Evolutionary conservation across 2,888 invertebrate species (phyloP), one percentile per base, ranked within the genome.

Genomic region (Leptinotarsa juncta): DNA sequence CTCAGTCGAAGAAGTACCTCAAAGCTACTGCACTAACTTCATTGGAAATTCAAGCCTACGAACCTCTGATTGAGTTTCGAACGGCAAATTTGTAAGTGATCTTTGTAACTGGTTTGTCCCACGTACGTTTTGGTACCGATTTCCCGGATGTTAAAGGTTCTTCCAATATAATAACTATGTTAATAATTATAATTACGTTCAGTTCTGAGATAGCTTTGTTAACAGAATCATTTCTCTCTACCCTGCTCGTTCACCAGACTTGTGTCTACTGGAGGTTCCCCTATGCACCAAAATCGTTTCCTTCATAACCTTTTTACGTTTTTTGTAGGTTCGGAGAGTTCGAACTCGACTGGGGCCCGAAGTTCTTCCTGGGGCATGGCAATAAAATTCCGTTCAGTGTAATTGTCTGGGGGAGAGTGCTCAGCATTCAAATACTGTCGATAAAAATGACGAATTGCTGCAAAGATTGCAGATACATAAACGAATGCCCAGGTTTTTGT

Each of bases 71-170:
- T 3, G 53, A 67, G 3, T 82, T 82, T 62, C 67, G 75, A 49
- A 80, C 81, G 7, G 79, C 75, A n/a, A 82, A 81, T 73, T 72
- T 82, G 82, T 82, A 76, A 79, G 82, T 80, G 42, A 15, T 10
- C 51, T 60, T 7, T 60, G 14, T 42, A 42, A 42, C 42, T 42
- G 42, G 42, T 53, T n/a, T 53, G 53, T 18, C 18, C n/a, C 1
- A 53, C 53, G 10, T 18, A 42, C 0, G 10, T 42, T 42, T 42
- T 42, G 42, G 3, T 42, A 42, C 10, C 42, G 10, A 42, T 49
- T 16, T 51, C 16, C 51, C n/a, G 4, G 1, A 14, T 16, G n/a
- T 51, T 16, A 32, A 32, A 32, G 32, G 10, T 32, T 32, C 0
- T 32, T 32, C 32, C 10, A 32, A 32, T 32, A 10, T 10, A 32